Base-by-base conservation (phyloP, 2,797 vertebrate genomes). In the Anguilla marmorata region DNA sequence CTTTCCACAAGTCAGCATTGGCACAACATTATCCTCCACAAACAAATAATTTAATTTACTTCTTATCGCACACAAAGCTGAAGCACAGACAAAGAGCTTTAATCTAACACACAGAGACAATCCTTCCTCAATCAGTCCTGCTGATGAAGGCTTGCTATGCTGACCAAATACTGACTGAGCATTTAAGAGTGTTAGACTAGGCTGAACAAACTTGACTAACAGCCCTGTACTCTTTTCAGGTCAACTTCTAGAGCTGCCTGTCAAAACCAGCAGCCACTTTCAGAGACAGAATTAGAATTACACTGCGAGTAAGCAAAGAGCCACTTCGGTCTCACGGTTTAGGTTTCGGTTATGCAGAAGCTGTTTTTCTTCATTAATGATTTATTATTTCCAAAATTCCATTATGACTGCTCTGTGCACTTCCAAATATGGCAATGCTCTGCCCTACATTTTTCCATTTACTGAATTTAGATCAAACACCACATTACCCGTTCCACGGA, bases 281-380 rank as follows among this genome's bases (percentile, higher is more conserved):
- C 76, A 80, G 9, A 19, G 76, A 83, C 80, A 83, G 48, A 83
- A 83, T 37, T 52, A 83, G 41, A 83, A 83, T 83, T 52, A 27
- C 21, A 52, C 80, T 24, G 37, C 50, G 80, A 48, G 45, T 50
- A 50, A 83, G 21, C 41, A 52, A 2, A 83, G 21, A 19, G 48
- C 21, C 50, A 50, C 80, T 83, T 83, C 11, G 4, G 80, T 50
- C 19, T 50, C 33, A 27, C 24, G 74, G 80, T 52, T 83, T 83
- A n/a, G 21, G 45, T 83, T 48, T 52, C 48, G 21, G 80, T 11
- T 83, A 41, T 76, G 74, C 19, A 41, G 21, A 37, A 41, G 74
- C 14, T 16, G 16, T 16, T 27, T 41, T 41, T 41, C 33, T 41
- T 37, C 74, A 76, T 16, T 41, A 16, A 41, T 33, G 69, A n/a